These are phyloP conservation scores for Phylloscopus whistleri DNA, from an alignment of 2,113 vertebrate species.

Conservation along the genomic window DNA sequence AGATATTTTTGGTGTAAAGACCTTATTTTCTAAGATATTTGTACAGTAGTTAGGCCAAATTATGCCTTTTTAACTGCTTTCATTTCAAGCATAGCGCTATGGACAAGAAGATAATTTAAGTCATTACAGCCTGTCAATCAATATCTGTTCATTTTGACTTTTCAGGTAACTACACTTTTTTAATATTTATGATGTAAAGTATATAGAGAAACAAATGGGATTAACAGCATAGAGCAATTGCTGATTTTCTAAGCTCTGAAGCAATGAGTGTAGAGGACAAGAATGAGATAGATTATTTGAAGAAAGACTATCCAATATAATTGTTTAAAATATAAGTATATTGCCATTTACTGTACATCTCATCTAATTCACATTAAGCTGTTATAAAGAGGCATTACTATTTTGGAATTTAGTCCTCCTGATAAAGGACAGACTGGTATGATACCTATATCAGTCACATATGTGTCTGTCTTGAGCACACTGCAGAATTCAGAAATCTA, in stretches of 20 bases:
- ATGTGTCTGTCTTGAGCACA: accelerated
- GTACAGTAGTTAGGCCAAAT: neutral
- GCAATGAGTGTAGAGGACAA: neutral
- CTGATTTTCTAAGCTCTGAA: neutral
- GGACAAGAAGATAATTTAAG: neutral
- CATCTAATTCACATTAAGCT: neutral
- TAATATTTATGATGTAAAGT: neutral
- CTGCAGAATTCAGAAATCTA: neutral
- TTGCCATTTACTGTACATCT: neutral
- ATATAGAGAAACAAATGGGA: neutral
- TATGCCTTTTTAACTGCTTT: neutral
- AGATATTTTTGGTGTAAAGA: neutral
- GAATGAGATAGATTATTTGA: neutral
- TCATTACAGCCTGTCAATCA: neutral
- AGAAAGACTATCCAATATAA: neutral
- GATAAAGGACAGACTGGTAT: neutral
- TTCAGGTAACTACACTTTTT: neutral
- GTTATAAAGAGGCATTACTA: neutral
- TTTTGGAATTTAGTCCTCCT: neutral
- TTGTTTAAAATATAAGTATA: neutral
- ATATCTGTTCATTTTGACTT: neutral
- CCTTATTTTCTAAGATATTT: conserved; percentile 14
- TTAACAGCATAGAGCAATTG: neutral
- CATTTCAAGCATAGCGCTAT: neutral
- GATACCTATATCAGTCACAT: neutral